Conservation (phyloP, 1,140 invertebrate species). For the Onthophagus taurus region DNA sequence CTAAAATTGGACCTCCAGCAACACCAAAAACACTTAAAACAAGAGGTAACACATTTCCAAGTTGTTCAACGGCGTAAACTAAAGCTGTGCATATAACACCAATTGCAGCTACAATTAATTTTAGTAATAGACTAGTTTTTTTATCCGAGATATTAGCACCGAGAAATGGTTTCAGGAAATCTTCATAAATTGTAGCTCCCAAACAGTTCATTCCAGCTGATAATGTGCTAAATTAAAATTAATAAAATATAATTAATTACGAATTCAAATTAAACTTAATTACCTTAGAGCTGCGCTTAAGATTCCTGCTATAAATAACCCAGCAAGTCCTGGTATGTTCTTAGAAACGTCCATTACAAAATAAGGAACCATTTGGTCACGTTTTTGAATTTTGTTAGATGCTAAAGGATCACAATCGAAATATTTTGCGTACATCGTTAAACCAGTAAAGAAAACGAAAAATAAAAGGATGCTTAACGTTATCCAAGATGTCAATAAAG, state of each 20-base stretch:
- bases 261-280: background rate
- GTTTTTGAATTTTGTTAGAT: slow-evolving; percentile 40
- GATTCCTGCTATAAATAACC: slow-evolving; percentile 51
- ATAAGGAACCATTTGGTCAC: slow-evolving; percentile 40
- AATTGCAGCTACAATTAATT: slow-evolving; percentile 48
- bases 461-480: slow-evolving; percentile 37
- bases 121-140: slow-evolving; percentile 41
- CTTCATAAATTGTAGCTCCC: slow-evolving; percentile 58
- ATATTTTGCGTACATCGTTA: slow-evolving; percentile 64
- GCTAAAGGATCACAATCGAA: slow-evolving; percentile 57
- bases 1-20: slow-evolving; percentile 52
- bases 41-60: slow-evolving; percentile 52
- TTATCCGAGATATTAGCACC: slow-evolving; percentile 37
- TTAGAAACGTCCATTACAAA: slow-evolving; percentile 45
- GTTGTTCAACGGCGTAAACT: slow-evolving; percentile 50
- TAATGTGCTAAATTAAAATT: slow-evolving; percentile 44
- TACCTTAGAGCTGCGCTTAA: slow-evolving; percentile 56
- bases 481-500: slow-evolving; percentile 34
- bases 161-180: slow-evolving; percentile 44
- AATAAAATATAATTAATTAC: background rate
- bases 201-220: slow-evolving; percentile 56
- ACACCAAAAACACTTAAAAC: slow-evolving; percentile 52
- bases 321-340: slow-evolving; percentile 42
- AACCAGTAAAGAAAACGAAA: slow-evolving; percentile 39
- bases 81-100: slow-evolving; percentile 47